Base-by-base conservation (phyloP, 2,113 vertebrate species). In the Merops nubicus region DNA sequence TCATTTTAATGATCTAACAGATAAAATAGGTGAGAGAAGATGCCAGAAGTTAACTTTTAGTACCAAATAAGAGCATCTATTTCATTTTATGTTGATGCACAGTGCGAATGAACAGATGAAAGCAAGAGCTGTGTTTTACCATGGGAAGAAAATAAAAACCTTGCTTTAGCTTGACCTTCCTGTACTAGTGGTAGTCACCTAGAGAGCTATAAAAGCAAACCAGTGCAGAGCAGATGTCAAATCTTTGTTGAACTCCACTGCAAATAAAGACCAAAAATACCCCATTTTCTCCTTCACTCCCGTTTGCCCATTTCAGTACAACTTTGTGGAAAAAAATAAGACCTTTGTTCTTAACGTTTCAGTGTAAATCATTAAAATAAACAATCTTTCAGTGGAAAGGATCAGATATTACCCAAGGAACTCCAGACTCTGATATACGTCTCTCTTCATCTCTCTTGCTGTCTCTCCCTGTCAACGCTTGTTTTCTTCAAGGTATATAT, bases 301-400 rank as follows among this genome's bases (percentile, higher is more conserved):
- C 36, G 11, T 70, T 91, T 60, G 69, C 40, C 42, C 26, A 7
- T 84, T 90, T 87, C 79, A 59, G 0, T 45, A 12, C 22, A 81
- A 73, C 50, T 72, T 59, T 51, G 15, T 59, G 75, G 75, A 81
- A 80, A 78, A 60, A 78, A 86, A 89, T 36, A 84, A 60, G 63
- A 60, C n/a, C 85, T 92, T 96, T 97, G 89, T 77, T 84, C 80
- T 74, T 34, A 19, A 78, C 63, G 36, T 50, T 77, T 91, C 70
- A 33, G 47, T 80, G 72, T 89, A 93, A 94, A 95, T 88, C 43
- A 72, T 95, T 89, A 22, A 72, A 85, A 74, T 69, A 84, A 23
- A 70, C 63, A 79, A 23, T 2, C 36, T 82, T 72, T 36, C 65
- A 10, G 21, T 86, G 77, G 63, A 50, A 67, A 89, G 56, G 81